These are phyloP conservation scores for Erythrolamprus reginae DNA, from an alignment of 2,113 vertebrate species.

Conservation along the genomic window DNA sequence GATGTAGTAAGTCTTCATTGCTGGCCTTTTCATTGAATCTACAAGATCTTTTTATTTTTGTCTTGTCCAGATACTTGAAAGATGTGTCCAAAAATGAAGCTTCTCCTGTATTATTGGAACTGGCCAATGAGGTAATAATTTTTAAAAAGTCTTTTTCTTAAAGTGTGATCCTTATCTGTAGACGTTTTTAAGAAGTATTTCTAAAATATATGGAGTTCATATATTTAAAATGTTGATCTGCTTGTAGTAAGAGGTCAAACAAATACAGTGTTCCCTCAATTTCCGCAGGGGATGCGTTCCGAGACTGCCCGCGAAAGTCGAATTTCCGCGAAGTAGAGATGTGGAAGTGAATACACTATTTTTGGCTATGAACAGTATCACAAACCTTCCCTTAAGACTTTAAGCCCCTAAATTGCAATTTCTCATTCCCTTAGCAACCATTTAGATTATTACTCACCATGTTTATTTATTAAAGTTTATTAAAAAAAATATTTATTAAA, in stretches of 20 bases:
- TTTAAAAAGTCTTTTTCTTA: conserved; percentile 53
- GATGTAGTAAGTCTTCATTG: conserved; percentile 72
- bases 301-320: too few relatives aligned
- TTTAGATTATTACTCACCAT: too few relatives aligned
- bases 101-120: conserved; percentile 85
- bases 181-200: conserved; percentile 67
- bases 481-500: too few relatives aligned
- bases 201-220: conserved; percentile 66
- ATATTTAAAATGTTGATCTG: conserved; percentile 74
- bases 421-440: too few relatives aligned
- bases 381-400: too few relatives aligned
- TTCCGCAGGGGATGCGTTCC: too few relatives aligned
- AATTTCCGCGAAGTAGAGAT: too few relatives aligned
- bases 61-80: conserved; percentile 86
- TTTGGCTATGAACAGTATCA: too few relatives aligned
- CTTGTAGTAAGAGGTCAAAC: conserved; percentile 87
- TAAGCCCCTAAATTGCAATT: too few relatives aligned
- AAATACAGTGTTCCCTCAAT: too few relatives aligned
- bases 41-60: conserved; percentile 67
- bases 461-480: too few relatives aligned
- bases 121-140: conserved; percentile 94
- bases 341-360: too few relatives aligned
- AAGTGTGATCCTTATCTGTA: conserved; percentile 64
- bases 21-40: conserved; percentile 69
- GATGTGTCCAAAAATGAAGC: conserved; percentile 77